Base-by-base conservation (phyloP, 2,797 vertebrate species). In the Triplophysa bombifrons region DNA sequence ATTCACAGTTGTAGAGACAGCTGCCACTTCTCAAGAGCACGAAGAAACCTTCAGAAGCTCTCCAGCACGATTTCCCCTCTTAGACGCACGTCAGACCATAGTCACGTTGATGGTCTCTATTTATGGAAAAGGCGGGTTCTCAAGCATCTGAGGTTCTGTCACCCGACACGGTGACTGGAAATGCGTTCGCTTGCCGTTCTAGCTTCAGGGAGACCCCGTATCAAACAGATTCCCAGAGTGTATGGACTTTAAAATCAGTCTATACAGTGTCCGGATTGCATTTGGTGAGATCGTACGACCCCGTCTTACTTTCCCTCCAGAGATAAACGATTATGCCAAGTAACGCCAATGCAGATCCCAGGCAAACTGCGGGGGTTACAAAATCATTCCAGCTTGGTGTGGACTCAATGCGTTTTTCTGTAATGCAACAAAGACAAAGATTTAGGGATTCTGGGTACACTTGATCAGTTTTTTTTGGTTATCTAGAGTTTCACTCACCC, bases 251-350 rank as follows among this genome's bases (percentile, higher is more conserved):
- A 20, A 22, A 20, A 6, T 14, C n/a, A 20, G 64, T 56, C 66
- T 83, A 83, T 16, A 80, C 74, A 0, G 70, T 68, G 64, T 89
- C 83, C 74, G 68, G 84, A 75, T 16, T 78, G 1, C 85, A 71
- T 65, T 88, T 89, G 0, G 86, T 83, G 64, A 94, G 84, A 82
- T 93, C 88, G 13, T 94, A 94, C 55, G 87, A 91, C 2, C 91
- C 92, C 81, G 89, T 92, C 78, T 87, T 92, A 72, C 87, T 89
- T 63, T 88, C 87, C 63, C 90, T 90, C 77, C 90, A 90, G 76
- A 93, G 48, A 48, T 85, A 83, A 77, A 91, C 87, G 2, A 93
- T 61, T 8, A 88, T 3, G 70, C 89, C 41, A n/a, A 83, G 83
- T 0, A 80, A 11, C 0, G 71, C 67, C 0, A 86, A 67, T 4